Evolutionary conservation across 2,797 vertebrate species (phyloP).

Genomic region (Sebastes diploproa): DNA sequence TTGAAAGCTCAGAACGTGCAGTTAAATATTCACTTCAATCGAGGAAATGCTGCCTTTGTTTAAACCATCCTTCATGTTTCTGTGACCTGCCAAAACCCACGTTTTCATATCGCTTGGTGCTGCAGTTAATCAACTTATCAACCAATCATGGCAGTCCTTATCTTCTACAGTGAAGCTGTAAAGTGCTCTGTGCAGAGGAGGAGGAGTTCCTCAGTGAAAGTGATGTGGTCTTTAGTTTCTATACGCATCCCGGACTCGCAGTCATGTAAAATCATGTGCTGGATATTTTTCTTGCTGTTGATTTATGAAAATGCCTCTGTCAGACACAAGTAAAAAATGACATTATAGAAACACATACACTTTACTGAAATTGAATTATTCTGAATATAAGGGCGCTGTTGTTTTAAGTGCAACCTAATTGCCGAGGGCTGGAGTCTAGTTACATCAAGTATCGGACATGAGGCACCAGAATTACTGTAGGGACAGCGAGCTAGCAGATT

Average conservation of each 20-base stretch:
- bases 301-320: background rate
- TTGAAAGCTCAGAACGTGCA: background rate
- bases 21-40: background rate
- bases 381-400: background rate
- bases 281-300: background rate
- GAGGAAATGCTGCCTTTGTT: background rate
- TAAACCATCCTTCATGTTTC: background rate
- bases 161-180: background rate
- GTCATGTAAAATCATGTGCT: background rate
- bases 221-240: background rate
- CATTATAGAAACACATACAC: background rate
- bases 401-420: background rate
- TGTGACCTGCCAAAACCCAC: background rate
- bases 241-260: background rate
- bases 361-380: background rate
- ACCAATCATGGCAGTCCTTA: background rate
- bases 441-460: background rate
- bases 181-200: background rate
- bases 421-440: background rate
- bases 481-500: background rate
- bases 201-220: background rate
- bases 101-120: background rate
- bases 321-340: background rate
- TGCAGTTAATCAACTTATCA: conserved; percentile 5
- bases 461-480: background rate